Evolutionary conservation across 2,888 invertebrate species (phyloP).

Genomic region (Drosophila pseudotakahashii): DNA sequence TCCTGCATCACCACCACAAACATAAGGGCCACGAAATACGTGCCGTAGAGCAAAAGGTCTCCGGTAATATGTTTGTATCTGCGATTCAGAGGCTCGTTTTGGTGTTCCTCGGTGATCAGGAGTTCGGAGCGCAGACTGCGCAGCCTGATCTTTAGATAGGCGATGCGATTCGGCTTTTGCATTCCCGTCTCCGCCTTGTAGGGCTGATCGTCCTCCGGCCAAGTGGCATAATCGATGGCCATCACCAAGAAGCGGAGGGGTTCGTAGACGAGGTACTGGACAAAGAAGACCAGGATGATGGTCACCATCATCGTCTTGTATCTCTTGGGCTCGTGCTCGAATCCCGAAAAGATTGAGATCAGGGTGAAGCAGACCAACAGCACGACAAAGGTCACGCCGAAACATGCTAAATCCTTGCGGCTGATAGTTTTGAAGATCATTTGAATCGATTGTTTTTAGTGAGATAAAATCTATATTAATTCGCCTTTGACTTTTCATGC

Average conservation of each 20-base stretch:
- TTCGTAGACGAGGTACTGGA: constrained; percentile 66
- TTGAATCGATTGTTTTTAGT: background rate
- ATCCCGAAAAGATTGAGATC: constrained; percentile 50
- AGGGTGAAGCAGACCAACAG: constrained; percentile 4
- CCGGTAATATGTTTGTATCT: constrained; percentile 64
- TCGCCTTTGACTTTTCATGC: background rate
- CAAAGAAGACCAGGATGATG: constrained; percentile 47
- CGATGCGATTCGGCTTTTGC: background rate
- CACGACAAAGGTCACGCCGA: background rate
- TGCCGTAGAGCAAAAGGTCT: constrained; percentile 69
- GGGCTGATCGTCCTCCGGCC: constrained; percentile 22
- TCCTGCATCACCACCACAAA: constrained; percentile 60
- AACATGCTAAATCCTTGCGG: constrained; percentile 1
- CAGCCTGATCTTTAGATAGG: constrained; percentile 16
- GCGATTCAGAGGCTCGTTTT: constrained; percentile 64
- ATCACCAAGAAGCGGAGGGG: constrained; percentile 54
- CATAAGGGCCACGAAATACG: constrained; percentile 65
- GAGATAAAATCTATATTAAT: background rate
- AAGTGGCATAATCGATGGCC: constrained; percentile 45
- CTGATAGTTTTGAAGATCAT: background rate
- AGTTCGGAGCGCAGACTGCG: constrained; percentile 36
- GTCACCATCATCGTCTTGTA: constrained; percentile 63
- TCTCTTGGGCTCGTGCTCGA: constrained; percentile 58
- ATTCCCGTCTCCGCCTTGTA: background rate
- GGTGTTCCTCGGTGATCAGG: constrained; percentile 48